Percentiles rank a stretch among this genome's conserved stretches.
Evolutionary conservation across 2,797 vertebrate genomes (phyloP).

Genomic region (Cyclura pinguis): DNA sequence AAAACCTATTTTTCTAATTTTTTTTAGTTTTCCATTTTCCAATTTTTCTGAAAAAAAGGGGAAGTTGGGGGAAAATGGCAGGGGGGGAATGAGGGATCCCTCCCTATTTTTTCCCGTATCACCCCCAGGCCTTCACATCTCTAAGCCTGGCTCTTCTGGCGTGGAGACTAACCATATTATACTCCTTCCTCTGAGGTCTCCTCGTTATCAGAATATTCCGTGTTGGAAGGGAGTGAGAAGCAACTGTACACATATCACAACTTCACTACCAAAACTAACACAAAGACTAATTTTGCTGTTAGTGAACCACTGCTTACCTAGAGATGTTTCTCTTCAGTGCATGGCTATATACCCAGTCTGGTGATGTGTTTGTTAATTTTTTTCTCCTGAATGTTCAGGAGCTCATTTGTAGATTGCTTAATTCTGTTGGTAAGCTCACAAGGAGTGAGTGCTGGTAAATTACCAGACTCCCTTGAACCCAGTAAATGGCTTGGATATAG

Average conservation of each 20-base stretch:
- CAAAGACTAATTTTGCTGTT: not conserved
- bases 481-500: not conserved
- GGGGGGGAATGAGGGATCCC: too few relatives aligned
- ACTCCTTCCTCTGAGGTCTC: not conserved
- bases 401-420: not conserved
- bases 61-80: too few relatives aligned
- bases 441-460: not conserved
- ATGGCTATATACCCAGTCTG: not conserved
- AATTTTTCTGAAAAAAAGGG: too few relatives aligned
- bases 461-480: not conserved
- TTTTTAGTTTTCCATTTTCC: too few relatives aligned
- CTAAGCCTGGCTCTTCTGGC: not conserved
- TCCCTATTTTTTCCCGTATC: too few relatives aligned
- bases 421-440: not conserved
- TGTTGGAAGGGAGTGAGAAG: not conserved
- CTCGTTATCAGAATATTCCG: not conserved
- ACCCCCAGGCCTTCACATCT: too few relatives aligned
- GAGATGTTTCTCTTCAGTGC: not conserved
- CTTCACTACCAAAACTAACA: not conserved
- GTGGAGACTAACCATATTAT: not conserved
- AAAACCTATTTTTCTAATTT: too few relatives aligned
- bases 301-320: not conserved
- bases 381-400: not conserved
- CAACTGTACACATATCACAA: not conserved
- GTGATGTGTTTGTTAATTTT: constrained; percentile 1